A percentile compares a stretch with the other conserved stretches of the same genome.
Conservation (phyloP, 2,113 vertebrate genomes). For the Leucoraja erinaceus region DNA sequence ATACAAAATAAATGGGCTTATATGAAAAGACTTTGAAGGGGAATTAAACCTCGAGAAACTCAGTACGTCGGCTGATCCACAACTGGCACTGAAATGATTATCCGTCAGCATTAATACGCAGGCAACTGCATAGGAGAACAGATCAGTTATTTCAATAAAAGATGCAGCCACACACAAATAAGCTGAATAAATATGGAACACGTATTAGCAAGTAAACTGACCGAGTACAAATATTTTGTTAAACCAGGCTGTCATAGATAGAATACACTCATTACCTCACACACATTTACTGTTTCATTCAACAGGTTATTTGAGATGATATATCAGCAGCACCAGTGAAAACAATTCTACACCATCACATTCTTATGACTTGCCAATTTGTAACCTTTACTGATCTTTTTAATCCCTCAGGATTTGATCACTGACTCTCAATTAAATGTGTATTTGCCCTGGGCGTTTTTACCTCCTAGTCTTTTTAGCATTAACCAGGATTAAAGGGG, state of each 20-base stretch:
- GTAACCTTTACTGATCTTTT: not conserved
- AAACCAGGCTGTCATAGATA: not conserved
- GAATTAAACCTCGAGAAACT: slow-evolving; percentile 23
- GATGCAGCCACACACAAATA: not conserved
- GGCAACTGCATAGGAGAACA: not conserved
- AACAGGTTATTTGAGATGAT: slow-evolving; percentile 9
- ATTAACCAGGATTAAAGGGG: not conserved
- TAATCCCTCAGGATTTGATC: not conserved
- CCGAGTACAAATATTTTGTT: not conserved
- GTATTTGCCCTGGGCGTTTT: not conserved
- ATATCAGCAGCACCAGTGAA: not conserved
- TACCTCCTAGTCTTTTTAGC: not conserved
- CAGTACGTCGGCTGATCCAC: not conserved
- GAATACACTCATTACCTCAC: not conserved
- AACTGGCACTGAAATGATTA: slow-evolving; percentile 29
- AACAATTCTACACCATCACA: not conserved
- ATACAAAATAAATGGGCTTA: slow-evolving; percentile 37
- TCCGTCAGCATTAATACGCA: slow-evolving; percentile 13
- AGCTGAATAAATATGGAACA: not conserved
- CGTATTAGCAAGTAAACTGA: not conserved
- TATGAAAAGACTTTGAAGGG: slow-evolving; percentile 13
- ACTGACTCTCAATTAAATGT: not conserved
- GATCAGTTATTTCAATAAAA: not conserved
- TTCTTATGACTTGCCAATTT: not conserved
- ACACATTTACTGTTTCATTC: not conserved